These are phyloP conservation scores for Amyelois transitella DNA, from an alignment of 1,140 invertebrate species.

Conservation along the genomic window DNA sequence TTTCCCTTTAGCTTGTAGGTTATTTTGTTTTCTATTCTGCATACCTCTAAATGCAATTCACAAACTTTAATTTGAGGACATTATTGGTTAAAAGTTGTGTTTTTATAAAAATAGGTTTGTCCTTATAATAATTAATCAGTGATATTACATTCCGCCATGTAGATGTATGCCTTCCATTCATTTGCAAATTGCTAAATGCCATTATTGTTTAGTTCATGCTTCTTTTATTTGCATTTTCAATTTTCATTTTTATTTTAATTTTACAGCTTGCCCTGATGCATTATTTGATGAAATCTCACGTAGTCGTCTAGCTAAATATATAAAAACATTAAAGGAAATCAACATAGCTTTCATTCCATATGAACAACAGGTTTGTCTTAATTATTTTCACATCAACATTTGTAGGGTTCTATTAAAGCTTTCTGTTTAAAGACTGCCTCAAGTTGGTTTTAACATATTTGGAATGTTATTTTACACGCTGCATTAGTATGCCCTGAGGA, in stretches of 20 bases:
- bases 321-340: constrained; percentile 98
- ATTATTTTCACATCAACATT: not conserved
- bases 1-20: too few relatives aligned
- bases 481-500: constrained; percentile 89
- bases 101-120: too few relatives aligned
- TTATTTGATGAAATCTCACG: constrained; percentile 94
- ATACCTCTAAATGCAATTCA: too few relatives aligned
- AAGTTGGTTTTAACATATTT: not conserved
- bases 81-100: too few relatives aligned
- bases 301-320: constrained; percentile 88
- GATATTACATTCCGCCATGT: too few relatives aligned
- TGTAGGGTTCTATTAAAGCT: not conserved
- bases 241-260: constrained; percentile 52
- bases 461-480: constrained; percentile 46
- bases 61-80: too few relatives aligned
- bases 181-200: too few relatives aligned
- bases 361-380: constrained; percentile 91
- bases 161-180: too few relatives aligned
- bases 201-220: constrained; percentile 15
- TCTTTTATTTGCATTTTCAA: constrained; percentile 39
- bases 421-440: not conserved
- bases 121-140: too few relatives aligned
- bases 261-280: constrained; percentile 92
- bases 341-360: constrained; percentile 99
- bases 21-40: too few relatives aligned